phyloP scores from a whole-genome alignment of 1,140 invertebrate genomes.

The Anthonomus grandis region DNA sequence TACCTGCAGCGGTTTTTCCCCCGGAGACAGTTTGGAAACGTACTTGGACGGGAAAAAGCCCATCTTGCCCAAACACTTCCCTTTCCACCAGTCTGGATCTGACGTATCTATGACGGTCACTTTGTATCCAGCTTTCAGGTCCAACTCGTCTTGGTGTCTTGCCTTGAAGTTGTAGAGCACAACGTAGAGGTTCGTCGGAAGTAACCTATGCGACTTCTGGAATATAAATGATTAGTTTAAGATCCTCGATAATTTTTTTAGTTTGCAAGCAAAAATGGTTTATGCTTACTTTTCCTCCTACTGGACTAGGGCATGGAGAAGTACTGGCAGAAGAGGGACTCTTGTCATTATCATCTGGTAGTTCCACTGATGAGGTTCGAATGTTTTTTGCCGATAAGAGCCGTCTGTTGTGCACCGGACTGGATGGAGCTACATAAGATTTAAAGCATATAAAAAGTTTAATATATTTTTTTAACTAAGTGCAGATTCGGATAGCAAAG shows the following conservation, averaged over 20 bases:
- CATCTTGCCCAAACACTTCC: slow-evolving; percentile 86
- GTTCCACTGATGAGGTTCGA: slow-evolving; percentile 86
- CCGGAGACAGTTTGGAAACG: slow-evolving; percentile 83
- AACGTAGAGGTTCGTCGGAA: slow-evolving; percentile 90
- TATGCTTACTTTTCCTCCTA: slow-evolving; percentile 50
- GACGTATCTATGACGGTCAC: slow-evolving; percentile 92
- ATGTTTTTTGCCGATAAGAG: slow-evolving; percentile 76
- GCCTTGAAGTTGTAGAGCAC: slow-evolving; percentile 94
- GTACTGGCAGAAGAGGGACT: slow-evolving; percentile 87
- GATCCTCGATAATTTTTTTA: no score
- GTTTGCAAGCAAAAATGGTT: neutral
- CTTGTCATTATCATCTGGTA: slow-evolving; percentile 89
- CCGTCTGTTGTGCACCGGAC: slow-evolving; percentile 76
- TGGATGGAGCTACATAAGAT: slow-evolving; percentile 73
- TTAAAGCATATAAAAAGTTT: neutral
- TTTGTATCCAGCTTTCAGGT: slow-evolving; percentile 93
- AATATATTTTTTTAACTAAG: neutral
- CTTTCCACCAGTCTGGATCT: slow-evolving; percentile 96
- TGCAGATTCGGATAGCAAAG: neutral
- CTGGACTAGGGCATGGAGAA: slow-evolving; percentile 87
- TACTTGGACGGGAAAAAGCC: slow-evolving; percentile 95
- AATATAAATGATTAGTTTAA: slow-evolving; percentile 24
- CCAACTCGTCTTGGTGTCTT: slow-evolving; percentile 88
- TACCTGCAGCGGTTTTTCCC: slow-evolving; percentile 85
- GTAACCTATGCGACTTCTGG: slow-evolving; percentile 77